Evolutionary conservation across 2,797 vertebrate species (phyloP), one percentile per base, ranked within the genome.

Genomic region (Antennarius maculatus): DNA sequence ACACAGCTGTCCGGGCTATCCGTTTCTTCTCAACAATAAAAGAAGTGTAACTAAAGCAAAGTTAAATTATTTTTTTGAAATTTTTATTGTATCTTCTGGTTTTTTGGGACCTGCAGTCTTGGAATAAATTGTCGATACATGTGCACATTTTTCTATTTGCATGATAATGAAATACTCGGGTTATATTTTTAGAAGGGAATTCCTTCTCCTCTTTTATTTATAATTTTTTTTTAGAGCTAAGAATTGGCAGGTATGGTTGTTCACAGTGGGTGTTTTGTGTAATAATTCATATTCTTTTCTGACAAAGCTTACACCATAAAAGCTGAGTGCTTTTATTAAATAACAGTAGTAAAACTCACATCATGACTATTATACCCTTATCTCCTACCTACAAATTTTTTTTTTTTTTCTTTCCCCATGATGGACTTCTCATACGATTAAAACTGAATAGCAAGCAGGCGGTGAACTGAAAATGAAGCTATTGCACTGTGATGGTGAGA

Each of bases 1-100:
- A 23, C 9, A 37, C 64, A 66, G 51, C 43, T 80, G 65, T 53
- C 16, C 5, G 62, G 41, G 61, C 50, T 50, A 65, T 71, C 43
- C 6, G 15, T 45, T 15, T 10, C 4, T 15, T 10, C 4, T 45
- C 43, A 2, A 45, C 4, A 15, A 14, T 45, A 15, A 15, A 45
- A 45, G 43, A 45, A 41, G 5, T 41, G 11, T 11, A 11, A 45
- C 43, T 3, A 45, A 14, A 45, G 43, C 43, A 45, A 45, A 41
- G 31, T 34, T 23, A 39, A 12, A 39, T 39, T 7, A 12, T 39
- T 4, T 39, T 39, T 7, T 7, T 2, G 37, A 2, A 39, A 39
- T 4, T 34, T 34, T 34, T 34, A 34, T 3, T 34, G 31, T 34
- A 34, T 34, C 31, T 34, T 34, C 3, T 34, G 8, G 2, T 34